Conservation (phyloP, 1,140 invertebrate species). For the Sycophila sp. region DNA sequence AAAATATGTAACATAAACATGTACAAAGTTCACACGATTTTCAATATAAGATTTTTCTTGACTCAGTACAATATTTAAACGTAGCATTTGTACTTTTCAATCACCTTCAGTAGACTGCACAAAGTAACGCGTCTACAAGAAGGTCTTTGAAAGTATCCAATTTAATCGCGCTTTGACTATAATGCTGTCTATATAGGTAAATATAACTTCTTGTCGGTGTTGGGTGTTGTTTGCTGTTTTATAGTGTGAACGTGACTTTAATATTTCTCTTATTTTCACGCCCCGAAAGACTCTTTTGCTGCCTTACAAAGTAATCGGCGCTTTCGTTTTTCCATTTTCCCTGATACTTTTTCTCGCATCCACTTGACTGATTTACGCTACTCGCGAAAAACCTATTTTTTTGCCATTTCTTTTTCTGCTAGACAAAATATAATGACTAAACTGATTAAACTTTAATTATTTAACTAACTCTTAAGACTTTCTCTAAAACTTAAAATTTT, state of each 20-base stretch:
- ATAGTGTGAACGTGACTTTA: conserved; percentile 36
- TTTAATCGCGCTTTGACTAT: background rate
- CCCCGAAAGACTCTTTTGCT: conserved; percentile 9
- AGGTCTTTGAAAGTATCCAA: background rate
- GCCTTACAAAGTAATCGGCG: background rate
- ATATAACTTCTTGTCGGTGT: conserved; percentile 38
- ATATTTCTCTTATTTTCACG: conserved; percentile 35
- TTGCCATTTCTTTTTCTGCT: no score
- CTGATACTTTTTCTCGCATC: background rate
- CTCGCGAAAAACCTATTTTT: no score
- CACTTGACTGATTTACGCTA: background rate
- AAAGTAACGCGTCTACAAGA: background rate
- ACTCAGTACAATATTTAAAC: background rate
- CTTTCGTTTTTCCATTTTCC: conserved; percentile 6
- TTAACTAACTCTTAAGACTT: no score
- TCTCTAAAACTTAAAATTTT: no score
- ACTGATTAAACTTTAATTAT: no score
- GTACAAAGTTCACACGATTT: background rate
- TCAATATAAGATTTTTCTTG: background rate
- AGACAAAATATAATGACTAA: no score
- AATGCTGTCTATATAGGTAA: background rate
- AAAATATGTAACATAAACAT: background rate
- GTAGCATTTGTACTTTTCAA: background rate
- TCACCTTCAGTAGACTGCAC: background rate
- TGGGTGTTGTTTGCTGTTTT: conserved; percentile 47